Base-by-base conservation (phyloP, 1,140 invertebrate genomes). In the Drosophila suzukii region DNA sequence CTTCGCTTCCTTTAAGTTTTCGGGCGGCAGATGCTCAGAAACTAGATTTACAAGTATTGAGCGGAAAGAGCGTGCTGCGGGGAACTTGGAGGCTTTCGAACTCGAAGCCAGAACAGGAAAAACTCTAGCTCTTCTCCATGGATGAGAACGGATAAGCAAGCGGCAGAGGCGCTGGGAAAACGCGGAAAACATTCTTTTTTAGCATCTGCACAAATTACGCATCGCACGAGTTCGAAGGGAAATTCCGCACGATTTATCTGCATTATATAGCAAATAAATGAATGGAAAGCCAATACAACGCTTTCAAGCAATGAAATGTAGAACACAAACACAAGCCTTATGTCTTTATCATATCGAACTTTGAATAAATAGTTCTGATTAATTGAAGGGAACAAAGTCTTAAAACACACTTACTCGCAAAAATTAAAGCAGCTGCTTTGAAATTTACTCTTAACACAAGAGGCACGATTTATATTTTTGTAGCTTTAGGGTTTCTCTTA, bases 31-130 rank as follows among this genome's bases (percentile, higher is more conserved):
- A 71, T 50, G 39, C 44, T 7, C 27, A 49, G 41, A 54, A 85
- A 86, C 82, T 66, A 89, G 82, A 86, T 88, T 86, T 86, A 86
- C 82, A 83, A 89, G 70, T 88, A 83, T 83, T 81, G 57, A 66
- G 83, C 50, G 61, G 6, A 54, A 44, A 58, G 24, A 11, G 46
- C 10, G 8, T 32, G 32, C 38, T 32, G 47, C 47, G 47, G 47
- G 47, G 51, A 46, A 50, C 39, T 38, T 39, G 41, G 38, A 61
- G 50, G 43, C 43, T 43, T 53, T 66, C 32, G 47, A 66, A 17
- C 30, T 54, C 49, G 34, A 58, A 47, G 61, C 61, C 65, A 85
- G 76, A 86, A 89, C 82, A 79, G 82, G 75, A 86, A 89, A 86
- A 82, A 72, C 61, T 76, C 47, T 6, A 11, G 6, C n/a, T 41